Percentiles rank a stretch among this genome's conserved stretches.
These are phyloP conservation scores for Meriones unguiculatus DNA, from an alignment of 2,113 vertebrate genomes.

Conservation along the genomic window DNA sequence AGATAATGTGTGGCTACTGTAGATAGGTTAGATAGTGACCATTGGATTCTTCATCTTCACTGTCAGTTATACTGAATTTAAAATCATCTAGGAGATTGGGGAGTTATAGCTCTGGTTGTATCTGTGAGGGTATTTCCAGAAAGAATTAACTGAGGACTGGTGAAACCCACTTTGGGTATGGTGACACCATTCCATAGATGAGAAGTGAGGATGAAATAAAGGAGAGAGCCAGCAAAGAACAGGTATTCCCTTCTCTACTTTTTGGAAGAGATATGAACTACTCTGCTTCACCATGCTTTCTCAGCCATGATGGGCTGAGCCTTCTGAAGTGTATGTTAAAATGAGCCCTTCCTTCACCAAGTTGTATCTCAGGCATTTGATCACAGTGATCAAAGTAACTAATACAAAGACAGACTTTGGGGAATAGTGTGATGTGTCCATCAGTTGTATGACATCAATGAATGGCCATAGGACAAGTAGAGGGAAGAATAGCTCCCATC, in stretches of 20 bases:
- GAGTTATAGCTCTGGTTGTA: background rate
- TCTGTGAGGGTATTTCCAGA: background rate
- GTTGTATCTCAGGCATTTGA: background rate
- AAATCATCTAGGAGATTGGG: background rate
- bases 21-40: background rate
- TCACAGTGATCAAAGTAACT: background rate
- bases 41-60: background rate
- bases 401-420: background rate
- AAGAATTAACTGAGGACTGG: background rate
- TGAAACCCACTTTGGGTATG: background rate
- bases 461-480: background rate
- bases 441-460: background rate
- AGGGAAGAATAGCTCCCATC: background rate
- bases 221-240: background rate
- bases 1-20: background rate
- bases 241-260: background rate
- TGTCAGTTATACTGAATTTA: background rate
- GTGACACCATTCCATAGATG: background rate
- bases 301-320: background rate
- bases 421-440: background rate
- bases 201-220: background rate
- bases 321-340: background rate
- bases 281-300: background rate
- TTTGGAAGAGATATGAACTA: background rate
- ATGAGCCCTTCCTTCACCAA: background rate